phyloP scores from a whole-genome alignment of 2,113 vertebrate species.

The Pelodiscus sinensis region DNA sequence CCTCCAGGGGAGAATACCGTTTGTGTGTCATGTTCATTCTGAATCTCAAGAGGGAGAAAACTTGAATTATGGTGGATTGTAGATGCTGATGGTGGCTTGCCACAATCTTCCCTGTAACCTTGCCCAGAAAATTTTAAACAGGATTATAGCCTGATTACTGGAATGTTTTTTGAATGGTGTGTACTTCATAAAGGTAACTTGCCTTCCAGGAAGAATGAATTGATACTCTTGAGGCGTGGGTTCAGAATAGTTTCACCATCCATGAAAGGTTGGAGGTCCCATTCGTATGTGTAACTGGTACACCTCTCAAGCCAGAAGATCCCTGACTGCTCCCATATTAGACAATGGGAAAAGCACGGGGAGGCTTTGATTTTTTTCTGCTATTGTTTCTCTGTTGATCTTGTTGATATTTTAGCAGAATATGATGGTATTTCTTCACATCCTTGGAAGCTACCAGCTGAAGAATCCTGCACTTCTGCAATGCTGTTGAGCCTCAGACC shows the following conservation, averaged over 20 bases:
- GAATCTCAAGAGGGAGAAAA: neutral
- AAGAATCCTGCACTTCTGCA: neutral
- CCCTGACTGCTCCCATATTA: neutral
- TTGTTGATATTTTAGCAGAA: neutral
- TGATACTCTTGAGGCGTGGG: neutral
- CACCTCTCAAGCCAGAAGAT: neutral
- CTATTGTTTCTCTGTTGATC: neutral
- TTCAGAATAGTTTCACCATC: neutral
- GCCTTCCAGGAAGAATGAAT: neutral
- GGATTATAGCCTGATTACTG: neutral
- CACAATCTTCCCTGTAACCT: neutral
- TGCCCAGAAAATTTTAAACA: neutral
- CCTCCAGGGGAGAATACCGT: neutral
- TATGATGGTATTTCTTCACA: neutral
- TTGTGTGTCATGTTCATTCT: neutral
- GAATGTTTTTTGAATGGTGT: neutral
- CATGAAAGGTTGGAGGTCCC: neutral
- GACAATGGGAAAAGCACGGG: neutral
- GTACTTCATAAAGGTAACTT: neutral
- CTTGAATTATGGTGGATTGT: neutral
- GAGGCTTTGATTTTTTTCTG: neutral
- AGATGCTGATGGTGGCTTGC: neutral
- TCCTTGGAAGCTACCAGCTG: neutral
- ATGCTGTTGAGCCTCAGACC: neutral
- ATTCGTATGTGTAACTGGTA: neutral